A percentile compares a stretch with the other conserved stretches of the same genome.
Evolutionary conservation across 2,888 invertebrate species (phyloP).

Genomic region (Drosophila koepferae): DNA sequence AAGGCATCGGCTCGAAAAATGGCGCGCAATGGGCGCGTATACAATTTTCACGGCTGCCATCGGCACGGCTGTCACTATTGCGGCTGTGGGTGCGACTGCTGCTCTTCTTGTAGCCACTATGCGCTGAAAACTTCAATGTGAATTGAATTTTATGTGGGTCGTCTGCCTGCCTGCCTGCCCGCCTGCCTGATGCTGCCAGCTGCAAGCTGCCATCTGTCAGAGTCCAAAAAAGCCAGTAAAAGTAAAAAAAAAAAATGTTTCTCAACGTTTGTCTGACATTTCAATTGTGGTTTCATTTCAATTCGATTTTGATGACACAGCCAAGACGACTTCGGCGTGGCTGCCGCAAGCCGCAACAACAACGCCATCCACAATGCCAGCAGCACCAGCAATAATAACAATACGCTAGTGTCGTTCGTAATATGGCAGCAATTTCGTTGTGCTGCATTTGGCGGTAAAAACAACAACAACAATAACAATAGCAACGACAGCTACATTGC

Average conservation of each 20-base stretch:
- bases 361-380: slow-evolving; percentile 41
- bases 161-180: slow-evolving; percentile 1
- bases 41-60: slow-evolving; percentile 5
- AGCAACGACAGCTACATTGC: slow-evolving; percentile 59
- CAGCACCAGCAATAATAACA: slow-evolving; percentile 60
- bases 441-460: slow-evolving; percentile 62
- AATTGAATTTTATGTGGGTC: slow-evolving; percentile 68
- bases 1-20: slow-evolving; percentile 39
- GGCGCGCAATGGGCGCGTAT: slow-evolving; percentile 63
- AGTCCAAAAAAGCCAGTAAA: slow-evolving; percentile 13
- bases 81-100: slow-evolving; percentile 1
- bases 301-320: slow-evolving; percentile 77
- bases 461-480: slow-evolving; percentile 24
- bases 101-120: slow-evolving; percentile 18
- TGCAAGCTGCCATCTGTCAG: slow-evolving; percentile 19
- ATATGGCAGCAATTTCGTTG: slow-evolving; percentile 75
- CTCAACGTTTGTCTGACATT: slow-evolving; percentile 70
- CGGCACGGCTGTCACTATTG: slow-evolving; percentile 13
- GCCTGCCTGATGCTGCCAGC: slow-evolving; percentile 1
- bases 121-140: slow-evolving; percentile 45
- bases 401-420: slow-evolving; percentile 75
- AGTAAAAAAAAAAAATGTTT: slow-evolving; percentile 37
- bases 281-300: slow-evolving; percentile 77
- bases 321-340: slow-evolving; percentile 51
- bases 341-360: slow-evolving; percentile 46